Evolutionary conservation across 2,797 vertebrate genomes (phyloP).

Genomic region (Darevskia mixta): DNA sequence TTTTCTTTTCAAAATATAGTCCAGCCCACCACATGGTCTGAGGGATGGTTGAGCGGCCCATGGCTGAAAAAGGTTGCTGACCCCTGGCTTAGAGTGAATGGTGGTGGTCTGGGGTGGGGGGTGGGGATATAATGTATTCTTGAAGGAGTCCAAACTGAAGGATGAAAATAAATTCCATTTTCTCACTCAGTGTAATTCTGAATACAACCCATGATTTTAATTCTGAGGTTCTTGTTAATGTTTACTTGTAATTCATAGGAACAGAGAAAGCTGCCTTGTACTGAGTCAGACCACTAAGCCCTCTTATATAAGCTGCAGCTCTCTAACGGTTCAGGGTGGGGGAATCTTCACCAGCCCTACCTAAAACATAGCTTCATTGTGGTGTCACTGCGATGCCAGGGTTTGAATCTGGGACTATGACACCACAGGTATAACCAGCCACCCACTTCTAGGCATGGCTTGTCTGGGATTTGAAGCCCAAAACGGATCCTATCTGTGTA

Average conservation of each 20-base stretch:
- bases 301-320: neutral
- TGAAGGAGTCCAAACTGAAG: constrained; percentile 20
- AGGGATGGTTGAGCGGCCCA: no score
- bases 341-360: neutral
- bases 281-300: neutral
- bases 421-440: neutral
- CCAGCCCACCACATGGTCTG: no score
- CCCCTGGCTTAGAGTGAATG: neutral
- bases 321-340: neutral
- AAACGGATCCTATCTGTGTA: neutral
- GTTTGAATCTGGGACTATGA: neutral
- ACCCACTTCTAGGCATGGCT: neutral
- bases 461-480: neutral
- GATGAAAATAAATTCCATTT: constrained; percentile 42
- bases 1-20: no score
- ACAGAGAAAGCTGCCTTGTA: neutral
- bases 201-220: constrained; percentile 9
- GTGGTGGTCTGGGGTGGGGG: neutral
- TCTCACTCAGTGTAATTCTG: constrained; percentile 23
- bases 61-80: no score
- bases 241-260: neutral
- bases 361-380: no score
- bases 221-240: neutral
- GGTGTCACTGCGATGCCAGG: neutral
- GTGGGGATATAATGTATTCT: neutral